A percentile compares a stretch with the other conserved stretches of the same genome.
Conservation (phyloP, 2,888 invertebrate species). For the Celastrina argiolus region DNA sequence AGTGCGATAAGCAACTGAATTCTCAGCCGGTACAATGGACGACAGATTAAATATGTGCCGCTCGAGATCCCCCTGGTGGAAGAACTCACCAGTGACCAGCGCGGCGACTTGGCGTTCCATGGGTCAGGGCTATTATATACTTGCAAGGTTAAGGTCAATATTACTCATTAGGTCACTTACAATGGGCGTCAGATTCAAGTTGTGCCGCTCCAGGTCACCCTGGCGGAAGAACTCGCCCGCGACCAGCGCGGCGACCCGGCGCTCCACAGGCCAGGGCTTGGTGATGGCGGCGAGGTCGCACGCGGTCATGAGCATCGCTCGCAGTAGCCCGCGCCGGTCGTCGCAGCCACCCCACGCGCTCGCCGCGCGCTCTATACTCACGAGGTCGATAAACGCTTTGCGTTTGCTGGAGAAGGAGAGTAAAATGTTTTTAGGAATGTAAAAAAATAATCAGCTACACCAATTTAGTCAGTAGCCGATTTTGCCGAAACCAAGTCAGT, state of each 20-base stretch:
- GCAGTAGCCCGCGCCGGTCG: slow-evolving; percentile 87
- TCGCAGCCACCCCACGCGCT: slow-evolving; percentile 82
- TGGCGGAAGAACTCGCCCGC: slow-evolving; percentile 96
- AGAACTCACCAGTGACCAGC: slow-evolving; percentile 94
- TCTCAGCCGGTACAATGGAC: slow-evolving; percentile 92
- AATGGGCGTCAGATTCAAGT: slow-evolving; percentile 93
- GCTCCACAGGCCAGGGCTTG: slow-evolving; percentile 95
- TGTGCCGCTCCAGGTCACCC: slow-evolving; percentile 92
- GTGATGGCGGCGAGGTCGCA: slow-evolving; percentile 96
- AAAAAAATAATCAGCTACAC: too few relatives aligned
- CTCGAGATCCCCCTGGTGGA: slow-evolving; percentile 95
- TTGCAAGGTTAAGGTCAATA: neutral
- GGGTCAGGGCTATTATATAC: slow-evolving; percentile 89
- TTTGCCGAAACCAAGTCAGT: too few relatives aligned
- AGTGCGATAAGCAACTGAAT: too few relatives aligned
- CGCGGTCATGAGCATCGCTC: slow-evolving; percentile 97
- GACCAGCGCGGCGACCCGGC: slow-evolving; percentile 93
- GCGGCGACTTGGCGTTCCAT: slow-evolving; percentile 94
- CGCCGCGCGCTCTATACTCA: slow-evolving; percentile 62
- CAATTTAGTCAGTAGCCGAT: too few relatives aligned
- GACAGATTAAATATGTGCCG: slow-evolving; percentile 92
- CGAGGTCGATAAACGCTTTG: slow-evolving; percentile 87
- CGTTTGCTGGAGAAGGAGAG: slow-evolving; percentile 85
- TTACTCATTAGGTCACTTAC: too few relatives aligned
- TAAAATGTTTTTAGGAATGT: too few relatives aligned